A percentile compares a stretch with the other conserved stretches of the same genome.
Conservation (phyloP, 2,888 invertebrate species). For the Monoplex corrugatus region DNA sequence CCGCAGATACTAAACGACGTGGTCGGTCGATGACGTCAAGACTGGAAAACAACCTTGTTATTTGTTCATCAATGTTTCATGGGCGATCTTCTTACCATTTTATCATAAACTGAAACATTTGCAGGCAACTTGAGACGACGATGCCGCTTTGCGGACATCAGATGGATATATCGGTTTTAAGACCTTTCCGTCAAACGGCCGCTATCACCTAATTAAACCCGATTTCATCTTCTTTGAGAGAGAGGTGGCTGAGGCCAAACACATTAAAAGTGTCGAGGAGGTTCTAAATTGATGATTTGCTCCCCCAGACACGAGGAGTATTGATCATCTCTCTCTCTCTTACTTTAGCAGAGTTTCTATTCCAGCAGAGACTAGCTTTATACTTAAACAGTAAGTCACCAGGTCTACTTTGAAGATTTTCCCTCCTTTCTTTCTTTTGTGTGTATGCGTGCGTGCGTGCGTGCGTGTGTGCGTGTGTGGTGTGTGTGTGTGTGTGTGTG, state of each 20-base stretch:
- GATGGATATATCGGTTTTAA: no score
- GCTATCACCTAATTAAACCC: constrained; percentile 17
- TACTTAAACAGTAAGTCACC: no score
- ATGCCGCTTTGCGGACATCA: background rate
- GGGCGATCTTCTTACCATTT: constrained; percentile 4
- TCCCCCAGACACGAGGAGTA: background rate
- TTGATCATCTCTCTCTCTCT: background rate
- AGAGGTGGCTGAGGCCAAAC: constrained; percentile 21
- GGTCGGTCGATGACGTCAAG: no score
- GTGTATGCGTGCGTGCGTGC: no score
- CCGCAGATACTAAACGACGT: no score
- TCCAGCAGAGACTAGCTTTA: no score
- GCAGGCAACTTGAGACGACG: background rate
- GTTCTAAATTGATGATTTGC: constrained; percentile 19
- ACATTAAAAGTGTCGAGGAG: constrained; percentile 20
- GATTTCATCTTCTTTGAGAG: constrained; percentile 5
- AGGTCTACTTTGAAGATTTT: no score
- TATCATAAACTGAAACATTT: constrained; percentile 21
- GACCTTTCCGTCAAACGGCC: background rate
- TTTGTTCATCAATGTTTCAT: background rate
- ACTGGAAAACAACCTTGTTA: no score
- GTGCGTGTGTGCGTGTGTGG: no score
- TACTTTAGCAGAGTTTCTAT: no score
- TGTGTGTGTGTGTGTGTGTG: no score
- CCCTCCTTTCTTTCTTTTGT: no score